Percentiles rank a stretch among this genome's conserved stretches.
These are phyloP conservation scores for Muntiacus muntjak DNA, from an alignment of 2,113 vertebrate genomes.

Conservation along the genomic window DNA sequence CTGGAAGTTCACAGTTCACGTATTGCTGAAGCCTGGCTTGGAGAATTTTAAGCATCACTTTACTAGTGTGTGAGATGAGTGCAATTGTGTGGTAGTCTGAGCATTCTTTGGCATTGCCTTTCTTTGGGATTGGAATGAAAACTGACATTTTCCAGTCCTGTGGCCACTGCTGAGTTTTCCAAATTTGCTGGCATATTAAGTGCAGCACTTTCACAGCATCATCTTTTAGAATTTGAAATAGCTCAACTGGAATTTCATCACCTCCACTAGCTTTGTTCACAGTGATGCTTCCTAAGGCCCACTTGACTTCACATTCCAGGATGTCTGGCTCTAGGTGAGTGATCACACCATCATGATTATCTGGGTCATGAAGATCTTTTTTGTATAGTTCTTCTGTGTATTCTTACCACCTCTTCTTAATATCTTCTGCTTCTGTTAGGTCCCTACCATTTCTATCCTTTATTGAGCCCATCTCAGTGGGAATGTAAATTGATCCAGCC, in stretches of 20 bases:
- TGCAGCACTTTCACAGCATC: neutral
- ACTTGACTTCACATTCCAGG: neutral
- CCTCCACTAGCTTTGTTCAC: neutral
- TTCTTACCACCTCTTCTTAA: neutral
- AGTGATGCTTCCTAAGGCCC: neutral
- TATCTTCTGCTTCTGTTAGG: neutral
- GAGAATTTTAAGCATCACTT: too few relatives aligned
- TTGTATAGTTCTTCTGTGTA: neutral
- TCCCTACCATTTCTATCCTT: neutral
- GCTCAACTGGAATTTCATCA: neutral
- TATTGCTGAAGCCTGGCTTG: too few relatives aligned
- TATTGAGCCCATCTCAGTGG: neutral
- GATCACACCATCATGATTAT: neutral
- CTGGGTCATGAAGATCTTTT: neutral
- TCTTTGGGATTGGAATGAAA: neutral
- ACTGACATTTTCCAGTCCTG: neutral
- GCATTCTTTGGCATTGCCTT: too few relatives aligned
- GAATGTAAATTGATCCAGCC: neutral
- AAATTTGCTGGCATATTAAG: neutral
- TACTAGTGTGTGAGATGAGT: too few relatives aligned
- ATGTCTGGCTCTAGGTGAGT: neutral
- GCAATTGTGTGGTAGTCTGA: too few relatives aligned
- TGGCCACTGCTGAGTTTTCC: neutral
- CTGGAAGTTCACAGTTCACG: rapidly evolving
- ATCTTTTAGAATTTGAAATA: neutral